Evolutionary conservation across 2,888 invertebrate species (phyloP).

Genomic region (Calliphora vomitoria): DNA sequence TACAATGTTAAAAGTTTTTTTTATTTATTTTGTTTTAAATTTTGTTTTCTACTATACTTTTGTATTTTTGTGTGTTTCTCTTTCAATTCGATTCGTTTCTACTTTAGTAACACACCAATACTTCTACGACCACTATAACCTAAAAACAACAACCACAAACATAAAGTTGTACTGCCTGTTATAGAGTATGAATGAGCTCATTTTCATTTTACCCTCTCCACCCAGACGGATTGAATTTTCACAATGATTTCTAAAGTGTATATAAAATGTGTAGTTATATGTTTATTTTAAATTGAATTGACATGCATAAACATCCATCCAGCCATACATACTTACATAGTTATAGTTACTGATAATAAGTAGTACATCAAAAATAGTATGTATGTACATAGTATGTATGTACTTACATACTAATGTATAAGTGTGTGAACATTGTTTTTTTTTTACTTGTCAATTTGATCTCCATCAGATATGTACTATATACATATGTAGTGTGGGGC

Average conservation of each 20-base stretch:
- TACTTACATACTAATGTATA: conserved; percentile 71
- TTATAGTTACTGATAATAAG: conserved; percentile 34
- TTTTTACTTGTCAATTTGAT: conserved; percentile 10
- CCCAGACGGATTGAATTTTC: conserved; percentile 50
- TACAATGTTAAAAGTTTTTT: conserved; percentile 41
- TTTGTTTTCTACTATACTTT: conserved; percentile 54
- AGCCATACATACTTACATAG: conserved; percentile 1
- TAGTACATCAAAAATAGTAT: conserved; percentile 24
- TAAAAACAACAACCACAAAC: conserved; percentile 60
- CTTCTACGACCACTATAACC: conserved; percentile 45
- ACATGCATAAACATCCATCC: conserved; percentile 47
- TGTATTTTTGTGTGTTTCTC: conserved; percentile 25
- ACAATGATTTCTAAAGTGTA: conserved; percentile 61
- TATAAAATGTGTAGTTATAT: background rate
- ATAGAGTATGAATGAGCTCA: conserved; percentile 69
- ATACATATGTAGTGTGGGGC: conserved; percentile 7
- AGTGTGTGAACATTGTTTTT: conserved; percentile 18
- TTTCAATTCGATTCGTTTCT: conserved; percentile 38
- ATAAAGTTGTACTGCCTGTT: conserved; percentile 53
- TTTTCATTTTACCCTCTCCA: conserved; percentile 63
- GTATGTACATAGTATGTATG: conserved; percentile 6
- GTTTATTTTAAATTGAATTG: conserved; percentile 41
- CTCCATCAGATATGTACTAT: conserved; percentile 2
- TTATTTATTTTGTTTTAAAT: conserved; percentile 26
- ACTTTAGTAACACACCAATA: conserved; percentile 57